Evolutionary conservation across 1,140 invertebrate genomes (phyloP), one percentile per base, ranked within the genome.

Genomic region (Stegodyphus dumicola): DNA sequence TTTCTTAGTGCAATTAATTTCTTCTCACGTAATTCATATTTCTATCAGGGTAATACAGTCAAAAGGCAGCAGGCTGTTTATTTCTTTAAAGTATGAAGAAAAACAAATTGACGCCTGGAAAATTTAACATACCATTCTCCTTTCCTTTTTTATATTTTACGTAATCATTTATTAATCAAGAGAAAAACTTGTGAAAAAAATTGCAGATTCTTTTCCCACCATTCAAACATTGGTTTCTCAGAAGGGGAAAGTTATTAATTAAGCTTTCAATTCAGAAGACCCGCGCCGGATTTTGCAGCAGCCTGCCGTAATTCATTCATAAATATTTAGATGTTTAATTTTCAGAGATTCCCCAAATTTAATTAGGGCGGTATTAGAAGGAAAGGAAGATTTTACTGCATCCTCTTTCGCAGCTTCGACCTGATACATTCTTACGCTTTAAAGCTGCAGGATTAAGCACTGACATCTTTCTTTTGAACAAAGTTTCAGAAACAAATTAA

Each of bases 291-390:
- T 76, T 85, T 69, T 71, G 5, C 81, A 77, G n/a, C 7, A 76
- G 15, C 52, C 67, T 60, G 17, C 54, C 18, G 48, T 76, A 65
- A 75, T 75, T 56, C 65, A 64, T 70, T 85, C 65, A 77, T 77
- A 85, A 85, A 76, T 85, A 85, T 85, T 85, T 77, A 77, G 73
- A 77, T 76, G 33, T 76, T 85, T 75, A 85, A 85, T 85, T 85
- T 85, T 76, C 74, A 77, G 66, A 70, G 81, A 85, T 85, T 85
- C 81, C 73, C 81, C 49, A 85, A 85, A 85, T 85, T 85, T 85
- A 77, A 85, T 77, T 77, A 77, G 81, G 48, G 7, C 18, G 66
- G 74, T 70, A 85, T 77, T 85, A 85, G 64, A 64, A 52, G 71
- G 13, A 83, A 73, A 65, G 80, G 66, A 69, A 77, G 17, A 54